phyloP scores from a whole-genome alignment of 37 sponge, comb jelly and placozoan genomes.

The Agelas oroides region DNA sequence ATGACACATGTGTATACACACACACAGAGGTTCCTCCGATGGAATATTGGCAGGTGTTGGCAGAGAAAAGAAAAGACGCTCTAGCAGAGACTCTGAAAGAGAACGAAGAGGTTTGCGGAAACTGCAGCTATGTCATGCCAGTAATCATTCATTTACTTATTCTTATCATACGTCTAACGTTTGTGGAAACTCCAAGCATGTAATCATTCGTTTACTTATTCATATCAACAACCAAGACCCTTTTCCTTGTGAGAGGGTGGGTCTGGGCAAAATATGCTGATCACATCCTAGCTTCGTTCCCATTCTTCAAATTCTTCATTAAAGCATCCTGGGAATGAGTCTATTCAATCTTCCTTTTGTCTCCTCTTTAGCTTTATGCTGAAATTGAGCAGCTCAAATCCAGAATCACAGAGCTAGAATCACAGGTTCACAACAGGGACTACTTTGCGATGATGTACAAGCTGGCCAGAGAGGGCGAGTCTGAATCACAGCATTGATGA shows the following conservation, averaged over 20 bases:
- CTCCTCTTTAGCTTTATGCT: conserved; percentile 27
- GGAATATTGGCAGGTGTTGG: conserved; percentile 71
- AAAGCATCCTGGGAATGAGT: no score
- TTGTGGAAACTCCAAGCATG: no score
- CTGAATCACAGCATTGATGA: background rate
- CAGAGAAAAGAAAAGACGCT: conserved; percentile 72
- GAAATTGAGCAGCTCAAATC: conserved; percentile 27
- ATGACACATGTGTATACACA: background rate
- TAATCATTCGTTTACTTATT: no score
- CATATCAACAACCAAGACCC: no score
- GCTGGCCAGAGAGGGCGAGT: background rate
- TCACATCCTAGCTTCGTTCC: no score
- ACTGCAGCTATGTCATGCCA: no score
- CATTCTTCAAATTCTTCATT: no score
- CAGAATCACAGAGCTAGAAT: conserved; percentile 33
- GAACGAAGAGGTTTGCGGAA: conserved; percentile 60
- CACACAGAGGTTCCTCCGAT: conserved; percentile 7
- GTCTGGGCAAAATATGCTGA: no score
- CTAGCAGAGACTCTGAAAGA: conserved; percentile 66
- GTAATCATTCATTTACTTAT: no score
- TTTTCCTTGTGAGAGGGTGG: no score
- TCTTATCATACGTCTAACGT: no score
- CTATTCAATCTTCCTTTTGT: no score
- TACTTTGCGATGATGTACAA: conserved; percentile 64
- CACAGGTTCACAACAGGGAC: background rate